Conservation (phyloP, 2,113 vertebrate genomes). For the Apistogramma diplotaenia region DNA sequence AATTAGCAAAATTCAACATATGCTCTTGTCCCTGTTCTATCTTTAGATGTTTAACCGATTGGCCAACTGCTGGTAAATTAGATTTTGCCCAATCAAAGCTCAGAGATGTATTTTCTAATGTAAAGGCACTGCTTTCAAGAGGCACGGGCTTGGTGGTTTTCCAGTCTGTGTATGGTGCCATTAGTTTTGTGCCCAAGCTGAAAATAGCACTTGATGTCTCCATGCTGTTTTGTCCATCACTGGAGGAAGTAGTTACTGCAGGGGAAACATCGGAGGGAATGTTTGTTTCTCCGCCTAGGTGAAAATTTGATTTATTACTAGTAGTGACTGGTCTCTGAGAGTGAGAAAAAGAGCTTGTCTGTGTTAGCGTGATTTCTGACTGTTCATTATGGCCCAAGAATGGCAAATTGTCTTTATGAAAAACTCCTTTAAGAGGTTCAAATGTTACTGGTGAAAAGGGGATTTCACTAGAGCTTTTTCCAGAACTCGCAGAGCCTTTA, state of each 20-base stretch:
- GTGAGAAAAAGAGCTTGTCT: neutral
- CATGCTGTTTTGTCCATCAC: conserved; percentile 33
- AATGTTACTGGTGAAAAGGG: neutral
- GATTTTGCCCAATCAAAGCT: conserved; percentile 32
- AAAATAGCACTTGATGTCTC: conserved; percentile 57
- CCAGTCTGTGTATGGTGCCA: conserved; percentile 52
- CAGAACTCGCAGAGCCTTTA: conserved; percentile 3
- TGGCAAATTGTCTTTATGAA: neutral
- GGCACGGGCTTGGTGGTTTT: conserved; percentile 37
- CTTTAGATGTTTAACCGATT: conserved; percentile 23
- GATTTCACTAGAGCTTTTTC: neutral
- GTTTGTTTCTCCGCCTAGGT: conserved; percentile 30
- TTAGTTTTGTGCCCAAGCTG: conserved; percentile 59
- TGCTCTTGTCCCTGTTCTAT: conserved; percentile 30
- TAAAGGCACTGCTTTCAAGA: conserved; percentile 43
- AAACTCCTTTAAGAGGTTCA: conserved; percentile 2
- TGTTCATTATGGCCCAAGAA: neutral
- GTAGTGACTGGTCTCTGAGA: conserved; percentile 2
- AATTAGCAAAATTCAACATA: conserved; percentile 19
- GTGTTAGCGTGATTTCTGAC: conserved; percentile 20
- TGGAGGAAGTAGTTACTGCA: conserved; percentile 19
- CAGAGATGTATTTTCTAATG: conserved; percentile 43
- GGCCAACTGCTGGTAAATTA: conserved; percentile 43
- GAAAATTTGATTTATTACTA: conserved; percentile 37
- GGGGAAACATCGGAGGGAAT: conserved; percentile 13